These are phyloP conservation scores for Mythimna albipuncta DNA, from an alignment of 2,888 invertebrate genomes.

Conservation along the genomic window DNA sequence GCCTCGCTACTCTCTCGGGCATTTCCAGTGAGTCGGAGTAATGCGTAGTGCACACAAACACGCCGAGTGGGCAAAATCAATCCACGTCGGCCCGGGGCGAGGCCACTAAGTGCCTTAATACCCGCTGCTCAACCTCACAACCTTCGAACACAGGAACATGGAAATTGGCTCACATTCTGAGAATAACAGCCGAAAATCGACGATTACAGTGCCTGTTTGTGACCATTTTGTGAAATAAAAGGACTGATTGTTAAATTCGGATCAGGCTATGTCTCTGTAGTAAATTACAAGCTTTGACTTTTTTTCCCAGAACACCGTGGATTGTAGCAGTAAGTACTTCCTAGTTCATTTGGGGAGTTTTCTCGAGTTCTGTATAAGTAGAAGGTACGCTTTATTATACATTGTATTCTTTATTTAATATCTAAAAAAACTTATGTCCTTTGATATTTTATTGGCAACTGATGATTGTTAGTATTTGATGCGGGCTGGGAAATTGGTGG, in stretches of 20 bases:
- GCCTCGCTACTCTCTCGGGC: conserved; percentile 24
- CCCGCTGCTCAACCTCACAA: conserved; percentile 69
- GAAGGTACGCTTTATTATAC: not conserved
- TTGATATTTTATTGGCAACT: not conserved
- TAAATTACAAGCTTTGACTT: not conserved
- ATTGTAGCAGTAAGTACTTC: not conserved
- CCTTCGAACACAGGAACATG: conserved; percentile 72
- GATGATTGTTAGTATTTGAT: too few relatives aligned
- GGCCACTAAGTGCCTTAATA: conserved; percentile 83
- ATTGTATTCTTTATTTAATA: not conserved
- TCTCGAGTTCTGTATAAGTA: not conserved
- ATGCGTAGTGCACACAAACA: conserved; percentile 59
- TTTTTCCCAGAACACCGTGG: not conserved
- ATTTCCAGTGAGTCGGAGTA: conserved; percentile 51
- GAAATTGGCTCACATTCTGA: conserved; percentile 67
- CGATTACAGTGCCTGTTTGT: conserved; percentile 13
- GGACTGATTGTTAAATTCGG: not conserved
- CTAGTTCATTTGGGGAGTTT: not conserved
- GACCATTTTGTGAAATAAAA: conserved; percentile 25
- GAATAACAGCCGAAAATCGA: conserved; percentile 26
- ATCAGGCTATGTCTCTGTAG: not conserved
- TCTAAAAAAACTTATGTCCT: not conserved
- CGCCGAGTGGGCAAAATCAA: conserved; percentile 77
- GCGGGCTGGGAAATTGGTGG: too few relatives aligned
- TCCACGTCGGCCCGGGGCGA: conserved; percentile 76